These are phyloP conservation scores for Hippopotamus amphibius DNA, from an alignment of 2,113 vertebrate genomes.

Conservation along the genomic window DNA sequence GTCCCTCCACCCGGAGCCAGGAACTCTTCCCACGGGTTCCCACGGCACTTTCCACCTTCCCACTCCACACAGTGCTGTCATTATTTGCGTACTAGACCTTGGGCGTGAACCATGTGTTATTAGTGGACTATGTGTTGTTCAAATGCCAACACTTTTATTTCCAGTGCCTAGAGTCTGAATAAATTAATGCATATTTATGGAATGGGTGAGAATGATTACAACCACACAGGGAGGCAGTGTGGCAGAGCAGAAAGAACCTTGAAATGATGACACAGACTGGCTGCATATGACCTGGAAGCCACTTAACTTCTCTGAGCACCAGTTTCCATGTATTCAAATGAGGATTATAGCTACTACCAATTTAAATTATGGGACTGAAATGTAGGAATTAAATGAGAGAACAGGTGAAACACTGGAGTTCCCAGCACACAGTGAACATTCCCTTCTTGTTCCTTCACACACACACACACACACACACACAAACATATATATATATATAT, in stretches of 20 bases:
- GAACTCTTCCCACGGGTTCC: neutral
- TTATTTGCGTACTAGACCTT: neutral
- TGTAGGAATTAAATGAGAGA: neutral
- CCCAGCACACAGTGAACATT: neutral
- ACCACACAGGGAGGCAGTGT: neutral
- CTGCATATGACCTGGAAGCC: neutral
- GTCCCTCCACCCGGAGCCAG: neutral
- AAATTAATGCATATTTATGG: neutral
- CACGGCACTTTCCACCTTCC: neutral
- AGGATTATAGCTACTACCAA: neutral
- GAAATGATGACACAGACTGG: neutral
- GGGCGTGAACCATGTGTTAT: neutral
- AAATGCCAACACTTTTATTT: neutral
- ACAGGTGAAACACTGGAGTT: neutral
- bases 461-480: neutral
- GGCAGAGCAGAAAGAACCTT: neutral
- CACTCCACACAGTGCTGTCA: neutral
- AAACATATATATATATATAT: neutral
- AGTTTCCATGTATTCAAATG: neutral
- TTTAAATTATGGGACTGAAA: neutral
- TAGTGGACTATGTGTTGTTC: neutral
- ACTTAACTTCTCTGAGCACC: neutral
- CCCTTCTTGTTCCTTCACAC: neutral
- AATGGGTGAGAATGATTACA: conserved; percentile 36
- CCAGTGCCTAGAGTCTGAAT: neutral